Evolutionary conservation across 2,113 vertebrate genomes (phyloP), one percentile per base, ranked within the genome.

Genomic region (Aplodontia rufa): DNA sequence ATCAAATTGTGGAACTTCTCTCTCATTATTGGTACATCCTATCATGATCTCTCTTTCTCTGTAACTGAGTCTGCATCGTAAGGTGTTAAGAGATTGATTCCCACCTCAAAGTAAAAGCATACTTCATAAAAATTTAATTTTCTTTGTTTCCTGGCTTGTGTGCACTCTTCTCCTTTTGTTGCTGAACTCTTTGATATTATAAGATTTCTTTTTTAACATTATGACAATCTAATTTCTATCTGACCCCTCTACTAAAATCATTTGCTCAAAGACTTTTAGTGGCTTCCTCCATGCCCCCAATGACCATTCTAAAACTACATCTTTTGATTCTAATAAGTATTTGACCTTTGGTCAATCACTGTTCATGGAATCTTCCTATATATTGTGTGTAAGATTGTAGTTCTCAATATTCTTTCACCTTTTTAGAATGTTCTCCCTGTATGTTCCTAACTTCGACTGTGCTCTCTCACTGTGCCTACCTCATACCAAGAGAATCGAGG

Each of bases 131-230:
- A 87, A 53, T 53, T 71, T 87, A 49, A 58, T 85, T 95, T 83
- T 62, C 58, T 87, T 0, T 84, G 8, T 28, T 58, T 11, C 68
- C 28, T 87, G 32, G 93, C 45, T 93, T 26, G 0, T 30, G 55
- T 42, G 16, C 16, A 69, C 7, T 62, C 13, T n/a, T 55, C 79
- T 58, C 13, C 13, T 91, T 87, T 45, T 51, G 4, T 87, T 79
- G 35, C 16, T 75, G 19, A 51, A 45, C 32, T 83, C 72, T 89
- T 76, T 30, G 9, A 40, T 93, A 55, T 78, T 20, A 40, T 19
- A 11, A n/a, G 55, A 10, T 82, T 79, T 60, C 55, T 78, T 92
- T 85, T 90, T 85, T 62, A 82, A 88, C 47, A n/a, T 94, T 78
- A 10, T 40, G 82, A 22, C 86, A 88, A 60, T 72, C 64, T 72